Conservation (phyloP, 2,888 invertebrate species). For the Tricholauxania praeusta region DNA sequence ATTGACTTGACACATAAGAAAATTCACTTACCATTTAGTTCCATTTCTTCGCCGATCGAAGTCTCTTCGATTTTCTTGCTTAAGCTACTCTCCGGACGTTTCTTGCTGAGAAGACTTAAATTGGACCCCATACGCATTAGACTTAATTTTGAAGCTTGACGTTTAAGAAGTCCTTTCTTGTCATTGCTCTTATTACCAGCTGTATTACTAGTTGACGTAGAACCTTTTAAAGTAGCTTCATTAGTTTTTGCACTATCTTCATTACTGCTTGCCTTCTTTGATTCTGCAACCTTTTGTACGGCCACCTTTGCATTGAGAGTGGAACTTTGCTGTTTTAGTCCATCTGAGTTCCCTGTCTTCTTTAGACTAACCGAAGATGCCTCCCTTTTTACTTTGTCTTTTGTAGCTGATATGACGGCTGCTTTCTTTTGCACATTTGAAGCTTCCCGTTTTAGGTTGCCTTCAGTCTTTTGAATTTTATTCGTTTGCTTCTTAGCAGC, state of each 20-base stretch:
- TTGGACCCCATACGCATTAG: constrained; percentile 63
- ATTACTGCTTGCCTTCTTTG: neutral
- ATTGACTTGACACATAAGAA: neutral
- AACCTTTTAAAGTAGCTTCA: constrained; percentile 3
- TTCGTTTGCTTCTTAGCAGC: constrained; percentile 47
- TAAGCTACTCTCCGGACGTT: constrained; percentile 61
- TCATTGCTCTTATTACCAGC: constrained; percentile 44
- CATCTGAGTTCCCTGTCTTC: constrained; percentile 22
- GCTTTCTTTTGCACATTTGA: constrained; percentile 46
- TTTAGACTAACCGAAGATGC: constrained; percentile 17
- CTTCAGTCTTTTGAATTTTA: constrained; percentile 39
- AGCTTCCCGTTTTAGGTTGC: constrained; percentile 46
- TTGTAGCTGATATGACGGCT: neutral
- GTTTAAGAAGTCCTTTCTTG: constrained; percentile 45
- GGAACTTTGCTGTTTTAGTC: neutral
- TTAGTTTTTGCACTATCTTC: neutral
- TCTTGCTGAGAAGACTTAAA: constrained; percentile 60
- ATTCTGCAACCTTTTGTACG: neutral
- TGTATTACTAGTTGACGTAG: neutral
- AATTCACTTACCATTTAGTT: constrained; percentile 57
- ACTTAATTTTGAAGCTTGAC: constrained; percentile 59
- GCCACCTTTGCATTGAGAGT: neutral
- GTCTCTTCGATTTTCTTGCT: constrained; percentile 52
- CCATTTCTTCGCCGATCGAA: constrained; percentile 24
- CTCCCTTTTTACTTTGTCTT: constrained; percentile 23